Evolutionary conservation across 2,797 vertebrate species (phyloP), one percentile per base, ranked within the genome.

Genomic region (Sebastes oblongus): DNA sequence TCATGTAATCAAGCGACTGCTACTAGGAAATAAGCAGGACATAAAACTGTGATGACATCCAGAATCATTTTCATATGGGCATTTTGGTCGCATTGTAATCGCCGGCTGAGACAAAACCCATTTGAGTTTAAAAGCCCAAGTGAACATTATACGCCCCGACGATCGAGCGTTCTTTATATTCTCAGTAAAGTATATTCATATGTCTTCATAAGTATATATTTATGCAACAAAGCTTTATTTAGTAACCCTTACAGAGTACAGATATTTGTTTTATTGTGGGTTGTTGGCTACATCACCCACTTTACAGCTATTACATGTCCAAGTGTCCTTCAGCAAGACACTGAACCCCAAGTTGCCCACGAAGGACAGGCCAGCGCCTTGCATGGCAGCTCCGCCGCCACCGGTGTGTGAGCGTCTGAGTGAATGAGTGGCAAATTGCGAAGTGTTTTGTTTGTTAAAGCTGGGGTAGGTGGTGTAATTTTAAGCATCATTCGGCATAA

Each of bases 1-100:
- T 80, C 62, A 81, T 68, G 70, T 80, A 70, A 89, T 89, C 71
- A 86, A 82, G 32, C 20, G 3, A 66, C 54, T 78, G 67, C 77
- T 70, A 54, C 34, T 68, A 66, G 39, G 39, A 84, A 86, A 90
- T 77, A 86, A 87, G 66, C 66, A 74, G 22, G 20, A 69, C 24
- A 83, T 70, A 65, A 82, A 81, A 66, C 58, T 30, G 54, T 59
- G 66, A 80, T 84, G 56, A 89, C 62, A 73, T 72, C 39, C 46
- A 42, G 36, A 65, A 72, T 61, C 59, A 83, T 80, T 85, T 82
- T 83, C 59, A 83, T 73, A 74, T 68, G 39, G 52, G 14, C 14
- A 55, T 73, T 84, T 78, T 61, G 62, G 34, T 39, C 2, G 12
- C 50, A 59, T 11, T 42, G 71, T 67, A 78, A 83, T 84, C 62